Percentiles rank a stretch among this genome's conserved stretches.
phyloP scores from a whole-genome alignment of 2,888 invertebrate species.

The Leptarthrus brevirostris region DNA sequence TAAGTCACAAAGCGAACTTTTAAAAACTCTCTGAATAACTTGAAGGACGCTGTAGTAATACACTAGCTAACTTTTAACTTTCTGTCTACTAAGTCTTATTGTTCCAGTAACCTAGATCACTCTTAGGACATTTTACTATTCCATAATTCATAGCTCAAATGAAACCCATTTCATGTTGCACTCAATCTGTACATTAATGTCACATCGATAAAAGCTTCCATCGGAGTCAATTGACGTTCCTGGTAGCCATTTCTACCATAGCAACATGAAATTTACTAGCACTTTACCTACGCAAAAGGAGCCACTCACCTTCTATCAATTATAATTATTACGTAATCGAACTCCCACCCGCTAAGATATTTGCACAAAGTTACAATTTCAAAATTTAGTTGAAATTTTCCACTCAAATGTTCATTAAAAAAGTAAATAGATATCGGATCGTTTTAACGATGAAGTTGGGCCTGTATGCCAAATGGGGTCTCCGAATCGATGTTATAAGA shows the following conservation, averaged over 20 bases:
- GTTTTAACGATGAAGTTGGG: conserved; percentile 22
- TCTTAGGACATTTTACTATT: too few relatives aligned
- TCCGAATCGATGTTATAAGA: neutral
- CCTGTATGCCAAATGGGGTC: conserved; percentile 3
- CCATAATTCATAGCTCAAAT: too few relatives aligned
- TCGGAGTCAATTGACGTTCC: neutral
- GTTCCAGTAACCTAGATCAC: too few relatives aligned
- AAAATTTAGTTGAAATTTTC: neutral
- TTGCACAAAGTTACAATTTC: conserved; percentile 9
- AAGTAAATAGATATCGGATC: conserved; percentile 12
- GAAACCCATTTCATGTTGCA: too few relatives aligned
- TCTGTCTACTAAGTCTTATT: too few relatives aligned
- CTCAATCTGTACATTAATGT: too few relatives aligned
- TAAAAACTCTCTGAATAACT: too few relatives aligned
- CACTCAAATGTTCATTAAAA: conserved; percentile 8
- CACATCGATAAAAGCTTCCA: neutral
- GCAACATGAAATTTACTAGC: neutral
- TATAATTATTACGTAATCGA: conserved; percentile 16
- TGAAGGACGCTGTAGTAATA: too few relatives aligned
- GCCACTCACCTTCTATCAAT: neutral
- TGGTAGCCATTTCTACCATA: neutral
- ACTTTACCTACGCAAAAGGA: neutral
- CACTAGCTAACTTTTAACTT: too few relatives aligned
- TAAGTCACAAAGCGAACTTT: too few relatives aligned
- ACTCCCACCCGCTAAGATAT: neutral